Conservation (phyloP, 2,888 invertebrate species). For the Epinotia brunnichana region DNA sequence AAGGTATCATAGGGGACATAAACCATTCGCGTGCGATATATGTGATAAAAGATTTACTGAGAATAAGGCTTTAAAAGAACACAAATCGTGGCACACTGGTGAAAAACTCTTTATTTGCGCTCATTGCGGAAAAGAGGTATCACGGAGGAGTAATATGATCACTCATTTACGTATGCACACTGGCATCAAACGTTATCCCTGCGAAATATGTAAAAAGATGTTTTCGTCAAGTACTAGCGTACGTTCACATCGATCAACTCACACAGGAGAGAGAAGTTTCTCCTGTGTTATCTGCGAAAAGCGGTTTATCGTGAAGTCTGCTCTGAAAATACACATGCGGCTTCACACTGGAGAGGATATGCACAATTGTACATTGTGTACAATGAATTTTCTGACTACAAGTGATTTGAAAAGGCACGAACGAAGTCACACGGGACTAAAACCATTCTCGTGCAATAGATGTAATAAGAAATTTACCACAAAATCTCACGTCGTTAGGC, state of each 20-base stretch:
- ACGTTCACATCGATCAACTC: neutral
- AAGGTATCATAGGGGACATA: slow-evolving; percentile 7
- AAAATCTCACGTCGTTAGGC: too few relatives aligned
- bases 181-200: neutral
- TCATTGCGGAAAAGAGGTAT: neutral
- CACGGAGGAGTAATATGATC: neutral
- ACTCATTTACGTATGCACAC: neutral
- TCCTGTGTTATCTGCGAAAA: neutral
- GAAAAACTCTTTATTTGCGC: slow-evolving; percentile 5
- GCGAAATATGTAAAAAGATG: too few relatives aligned
- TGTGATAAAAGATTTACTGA: slow-evolving; percentile 7
- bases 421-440: neutral
- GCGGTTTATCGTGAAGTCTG: neutral
- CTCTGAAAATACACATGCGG: neutral
- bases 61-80: neutral
- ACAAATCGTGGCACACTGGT: neutral
- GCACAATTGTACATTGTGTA: neutral
- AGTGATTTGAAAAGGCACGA: slow-evolving; percentile 2
- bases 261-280: neutral
- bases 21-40: slow-evolving; percentile 10
- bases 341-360: neutral
- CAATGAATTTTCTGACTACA: neutral
- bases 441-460: neutral
- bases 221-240: neutral
- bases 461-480: too few relatives aligned